Evolutionary conservation across 92 coral and sea anemone genomes (phyloP).

Genomic region (Muricea muricata): DNA sequence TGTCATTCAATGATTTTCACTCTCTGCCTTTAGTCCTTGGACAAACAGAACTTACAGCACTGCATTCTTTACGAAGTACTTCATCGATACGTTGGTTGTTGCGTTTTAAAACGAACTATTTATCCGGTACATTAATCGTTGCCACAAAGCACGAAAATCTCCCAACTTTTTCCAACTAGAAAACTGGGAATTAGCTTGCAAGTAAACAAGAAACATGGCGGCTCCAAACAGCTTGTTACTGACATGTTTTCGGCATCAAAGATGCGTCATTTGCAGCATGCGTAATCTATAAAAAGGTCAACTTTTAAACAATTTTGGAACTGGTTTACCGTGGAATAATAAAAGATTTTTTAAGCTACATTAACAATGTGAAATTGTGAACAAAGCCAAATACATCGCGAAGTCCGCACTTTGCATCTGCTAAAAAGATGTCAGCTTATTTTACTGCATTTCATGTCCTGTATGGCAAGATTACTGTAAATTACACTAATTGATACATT

Average conservation of each 20-base stretch:
- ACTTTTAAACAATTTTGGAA: slow-evolving; percentile 9
- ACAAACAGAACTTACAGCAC: slow-evolving; percentile 37
- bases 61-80: slow-evolving; percentile 45
- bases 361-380: slow-evolving; percentile 17
- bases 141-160: slow-evolving; percentile 4
- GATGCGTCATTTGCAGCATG: not conserved
- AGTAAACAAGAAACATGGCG: slow-evolving; percentile 23
- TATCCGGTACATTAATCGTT: slow-evolving; percentile 29
- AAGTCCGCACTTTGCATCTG: slow-evolving; percentile 24
- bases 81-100: slow-evolving; percentile 64
- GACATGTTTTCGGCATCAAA: slow-evolving; percentile 1
- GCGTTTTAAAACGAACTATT: slow-evolving; percentile 52
- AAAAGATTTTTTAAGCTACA: not conserved
- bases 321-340: slow-evolving; percentile 17
- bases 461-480: slow-evolving; percentile 2
- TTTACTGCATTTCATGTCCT: not conserved
- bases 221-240: not conserved
- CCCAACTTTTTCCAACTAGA: not conserved
- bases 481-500: slow-evolving; percentile 11
- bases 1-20: slow-evolving; percentile 40
- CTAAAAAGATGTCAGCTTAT: not conserved
- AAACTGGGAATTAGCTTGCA: not conserved
- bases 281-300: not conserved
- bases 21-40: slow-evolving; percentile 62
- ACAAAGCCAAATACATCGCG: slow-evolving; percentile 35